These are phyloP conservation scores for Hipparchia semele DNA, from an alignment of 2,888 invertebrate species.

Conservation along the genomic window DNA sequence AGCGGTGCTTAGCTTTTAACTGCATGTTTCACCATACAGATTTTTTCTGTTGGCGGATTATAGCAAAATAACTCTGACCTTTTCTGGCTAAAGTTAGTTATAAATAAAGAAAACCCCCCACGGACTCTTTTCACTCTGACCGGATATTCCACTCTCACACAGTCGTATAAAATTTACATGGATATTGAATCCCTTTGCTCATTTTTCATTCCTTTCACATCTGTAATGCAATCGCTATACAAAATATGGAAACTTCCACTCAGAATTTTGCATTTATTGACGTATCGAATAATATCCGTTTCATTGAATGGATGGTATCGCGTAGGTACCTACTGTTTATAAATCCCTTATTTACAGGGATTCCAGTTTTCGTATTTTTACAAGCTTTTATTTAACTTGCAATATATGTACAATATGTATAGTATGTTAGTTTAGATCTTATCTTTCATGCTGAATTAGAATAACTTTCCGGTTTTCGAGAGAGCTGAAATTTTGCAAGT, in stretches of 20 bases:
- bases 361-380: neutral
- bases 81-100: no score
- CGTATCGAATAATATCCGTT: constrained; percentile 18
- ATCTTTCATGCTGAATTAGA: no score
- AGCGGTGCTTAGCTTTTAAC: no score
- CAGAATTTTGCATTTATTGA: constrained; percentile 16
- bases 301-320: constrained; percentile 14
- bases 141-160: neutral
- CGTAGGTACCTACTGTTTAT: neutral
- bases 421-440: no score
- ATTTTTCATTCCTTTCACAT: constrained; percentile 23
- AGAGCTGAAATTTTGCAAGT: no score
- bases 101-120: constrained; percentile 1
- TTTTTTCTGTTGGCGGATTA: no score
- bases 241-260: constrained; percentile 11
- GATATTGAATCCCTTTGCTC: constrained; percentile 13
- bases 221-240: constrained; percentile 11
- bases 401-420: no score
- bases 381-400: neutral
- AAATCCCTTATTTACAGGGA: neutral
- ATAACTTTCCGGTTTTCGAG: no score
- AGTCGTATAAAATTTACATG: constrained; percentile 13
- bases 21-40: no score
- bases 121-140: neutral
- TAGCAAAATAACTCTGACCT: no score